Evolutionary conservation across 1,140 invertebrate species (phyloP).

Genomic region (Thalassaphorura encarpata): DNA sequence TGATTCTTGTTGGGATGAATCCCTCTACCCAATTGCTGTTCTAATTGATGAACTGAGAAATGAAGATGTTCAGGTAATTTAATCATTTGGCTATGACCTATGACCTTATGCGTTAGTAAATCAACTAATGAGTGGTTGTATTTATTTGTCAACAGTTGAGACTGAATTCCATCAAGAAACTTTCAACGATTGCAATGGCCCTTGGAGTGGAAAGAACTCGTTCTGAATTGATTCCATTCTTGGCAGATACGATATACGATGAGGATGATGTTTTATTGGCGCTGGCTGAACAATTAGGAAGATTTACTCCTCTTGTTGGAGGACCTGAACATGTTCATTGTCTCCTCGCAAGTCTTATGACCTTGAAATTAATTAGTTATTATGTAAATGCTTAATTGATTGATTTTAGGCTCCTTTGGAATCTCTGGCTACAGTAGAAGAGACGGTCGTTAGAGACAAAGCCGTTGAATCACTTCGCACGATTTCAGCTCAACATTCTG

Average conservation of each 20-base stretch:
- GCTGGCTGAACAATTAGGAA: constrained; percentile 94
- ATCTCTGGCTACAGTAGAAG: constrained; percentile 94
- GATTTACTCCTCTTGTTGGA: constrained; percentile 85
- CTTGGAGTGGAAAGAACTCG: constrained; percentile 93
- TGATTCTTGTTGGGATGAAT: constrained; percentile 81
- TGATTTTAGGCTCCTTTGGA: constrained; percentile 86
- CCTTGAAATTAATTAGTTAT: no score
- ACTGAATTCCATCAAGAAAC: constrained; percentile 96
- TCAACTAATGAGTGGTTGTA: constrained; percentile 14
- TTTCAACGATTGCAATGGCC: constrained; percentile 96
- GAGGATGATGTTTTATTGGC: constrained; percentile 98
- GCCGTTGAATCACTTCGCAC: constrained; percentile 90
- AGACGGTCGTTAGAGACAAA: constrained; percentile 98
- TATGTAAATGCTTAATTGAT: neutral
- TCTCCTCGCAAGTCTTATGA: constrained; percentile 58
- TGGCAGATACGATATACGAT: constrained; percentile 99
- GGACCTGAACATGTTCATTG: constrained; percentile 92
- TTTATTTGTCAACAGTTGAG: constrained; percentile 63
- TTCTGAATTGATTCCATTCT: constrained; percentile 92
- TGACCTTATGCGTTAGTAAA: neutral
- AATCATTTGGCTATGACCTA: constrained; percentile 59
- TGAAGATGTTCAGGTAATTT: constrained; percentile 98
- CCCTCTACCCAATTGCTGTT: constrained; percentile 97
- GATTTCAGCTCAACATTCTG: constrained; percentile 78
- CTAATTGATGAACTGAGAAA: constrained; percentile 98